Base-by-base conservation (phyloP, 1,140 invertebrate species). In the Cheumatopsyche charites region DNA sequence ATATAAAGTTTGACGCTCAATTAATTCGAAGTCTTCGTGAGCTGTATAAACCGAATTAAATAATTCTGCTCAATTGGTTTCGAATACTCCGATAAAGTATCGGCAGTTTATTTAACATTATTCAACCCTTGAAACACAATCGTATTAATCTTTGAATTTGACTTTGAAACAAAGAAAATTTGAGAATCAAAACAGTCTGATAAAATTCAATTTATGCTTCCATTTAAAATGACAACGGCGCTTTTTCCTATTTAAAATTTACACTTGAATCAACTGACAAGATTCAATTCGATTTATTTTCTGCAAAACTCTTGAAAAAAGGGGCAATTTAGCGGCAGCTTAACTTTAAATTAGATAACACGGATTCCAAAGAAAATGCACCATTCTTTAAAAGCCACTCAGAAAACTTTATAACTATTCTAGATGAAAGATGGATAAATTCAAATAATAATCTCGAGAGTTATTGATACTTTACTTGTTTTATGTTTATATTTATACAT, bases 321-420 rank as follows among this genome's bases (percentile, higher is more conserved):
- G 4, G 23, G 1, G 41, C 29, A 15, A 15, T 36, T 4, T 26
- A n/a, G 42, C 3, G n/a, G 42, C 36, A n/a, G 19, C 65, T 23
- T 19, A 36, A 36, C 7, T 42, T 63, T 42, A 43, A 63, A 63
- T 63, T 29, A 17, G 62, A 63, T 63, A 42, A 42, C 17, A 25
- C 41, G 29, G 9, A 63, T 63, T 43, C 19, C 12, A 43, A 63
- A 42, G 15, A 42, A 7, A 63, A 23, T 42, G 4, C 29, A 63
- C 41, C 42, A 42, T 42, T 58, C 55, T 58, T 25, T 19, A 19
- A 2, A 58, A 58, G 23, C 55, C 23, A 21, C 21, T 58, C 7
- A 15, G 47, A 52, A 52, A 52, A 52, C 47, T 52, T 13, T 15
- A 52, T 7, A 9, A 9, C 29, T 36, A n/a, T n/a, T n/a, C n/a